A percentile compares a stretch with the other conserved stretches of the same genome.
phyloP scores from a whole-genome alignment of 2,797 vertebrate species.

The Columba guinea region DNA sequence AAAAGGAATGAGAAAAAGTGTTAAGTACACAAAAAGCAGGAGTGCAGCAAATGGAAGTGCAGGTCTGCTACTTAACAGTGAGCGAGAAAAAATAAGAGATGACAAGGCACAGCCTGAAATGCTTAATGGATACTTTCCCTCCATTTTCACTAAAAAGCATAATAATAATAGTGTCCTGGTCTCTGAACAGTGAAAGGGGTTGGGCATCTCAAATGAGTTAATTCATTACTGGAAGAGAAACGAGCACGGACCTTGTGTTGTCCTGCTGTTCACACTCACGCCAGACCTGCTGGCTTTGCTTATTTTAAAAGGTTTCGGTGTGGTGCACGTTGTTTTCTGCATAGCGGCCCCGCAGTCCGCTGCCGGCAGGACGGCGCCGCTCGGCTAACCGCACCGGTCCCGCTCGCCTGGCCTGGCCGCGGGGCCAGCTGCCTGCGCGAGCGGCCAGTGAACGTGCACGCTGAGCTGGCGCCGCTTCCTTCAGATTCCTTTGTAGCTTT shows the following conservation, averaged over 20 bases:
- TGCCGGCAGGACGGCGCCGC: background rate
- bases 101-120: slow-evolving; percentile 52
- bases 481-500: background rate
- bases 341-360: background rate
- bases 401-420: background rate
- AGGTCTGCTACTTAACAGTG: slow-evolving; percentile 58
- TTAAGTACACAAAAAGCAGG: slow-evolving; percentile 63
- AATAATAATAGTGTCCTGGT: slow-evolving; percentile 45
- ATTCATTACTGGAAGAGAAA: slow-evolving; percentile 39
- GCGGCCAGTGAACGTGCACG: background rate
- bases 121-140: slow-evolving; percentile 71
- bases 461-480: background rate
- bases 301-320: background rate
- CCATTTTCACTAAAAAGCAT: slow-evolving; percentile 68
- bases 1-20: slow-evolving; percentile 49
- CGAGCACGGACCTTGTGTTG: background rate
- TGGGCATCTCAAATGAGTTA: slow-evolving; percentile 33
- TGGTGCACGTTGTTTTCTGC: background rate
- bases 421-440: background rate
- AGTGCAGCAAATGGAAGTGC: slow-evolving; percentile 62
- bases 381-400: background rate
- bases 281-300: background rate
- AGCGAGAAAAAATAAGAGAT: slow-evolving; percentile 53
- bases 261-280: background rate
- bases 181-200: slow-evolving; percentile 37